Evolutionary conservation across 2,797 vertebrate species (phyloP).

Genomic region (Tragelaphus oryx): DNA sequence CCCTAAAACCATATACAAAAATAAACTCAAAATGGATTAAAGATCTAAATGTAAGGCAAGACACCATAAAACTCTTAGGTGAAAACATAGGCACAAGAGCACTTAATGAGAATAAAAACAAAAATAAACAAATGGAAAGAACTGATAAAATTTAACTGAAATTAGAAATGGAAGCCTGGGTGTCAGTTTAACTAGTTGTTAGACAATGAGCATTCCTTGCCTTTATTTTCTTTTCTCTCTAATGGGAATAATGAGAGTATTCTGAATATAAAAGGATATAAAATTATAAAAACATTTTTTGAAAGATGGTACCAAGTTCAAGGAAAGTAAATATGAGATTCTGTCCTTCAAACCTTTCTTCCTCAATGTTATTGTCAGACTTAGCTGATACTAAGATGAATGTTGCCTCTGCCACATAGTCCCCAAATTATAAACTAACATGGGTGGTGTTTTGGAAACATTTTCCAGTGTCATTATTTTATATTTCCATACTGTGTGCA

Average conservation of each 20-base stretch:
- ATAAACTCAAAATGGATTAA: neutral
- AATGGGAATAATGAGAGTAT: neutral
- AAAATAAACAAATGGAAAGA: neutral
- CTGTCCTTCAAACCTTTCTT: neutral
- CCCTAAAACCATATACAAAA: neutral
- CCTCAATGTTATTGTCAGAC: neutral
- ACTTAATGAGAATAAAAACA: neutral
- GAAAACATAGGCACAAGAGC: neutral
- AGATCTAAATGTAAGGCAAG: neutral
- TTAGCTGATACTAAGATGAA: neutral
- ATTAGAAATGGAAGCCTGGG: neutral
- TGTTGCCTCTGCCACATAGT: neutral
- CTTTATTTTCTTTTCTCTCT: neutral
- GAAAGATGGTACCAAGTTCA: neutral
- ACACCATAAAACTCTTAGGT: neutral
- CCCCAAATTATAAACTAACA: neutral
- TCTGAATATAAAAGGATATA: neutral
- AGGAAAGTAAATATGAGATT: neutral
- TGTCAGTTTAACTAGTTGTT: neutral
- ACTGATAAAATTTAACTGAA: neutral
- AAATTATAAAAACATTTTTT: neutral
- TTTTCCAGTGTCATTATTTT: neutral
- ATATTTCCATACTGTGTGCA: neutral
- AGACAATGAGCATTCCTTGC: neutral
- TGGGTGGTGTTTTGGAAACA: neutral